Evolutionary conservation across 2,888 invertebrate genomes (phyloP).

Genomic region (Andrena chrysosceles): DNA sequence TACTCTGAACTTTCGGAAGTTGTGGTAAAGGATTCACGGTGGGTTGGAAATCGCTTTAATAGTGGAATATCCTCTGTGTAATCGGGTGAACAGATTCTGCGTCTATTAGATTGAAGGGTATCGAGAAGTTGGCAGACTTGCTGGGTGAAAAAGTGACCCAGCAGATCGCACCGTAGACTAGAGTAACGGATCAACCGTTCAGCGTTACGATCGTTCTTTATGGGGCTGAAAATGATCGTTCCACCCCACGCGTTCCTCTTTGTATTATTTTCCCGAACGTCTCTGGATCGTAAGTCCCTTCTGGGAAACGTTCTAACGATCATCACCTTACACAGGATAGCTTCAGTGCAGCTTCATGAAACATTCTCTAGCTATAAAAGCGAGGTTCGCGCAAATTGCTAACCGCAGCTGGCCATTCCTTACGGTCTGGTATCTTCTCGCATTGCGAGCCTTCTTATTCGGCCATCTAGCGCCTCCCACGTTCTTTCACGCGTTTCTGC

Average conservation of each 20-base stretch:
- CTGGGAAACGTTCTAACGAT: constrained; percentile 45
- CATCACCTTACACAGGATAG: constrained; percentile 20
- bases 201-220: constrained; percentile 42
- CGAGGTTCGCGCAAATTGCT: constrained; percentile 61
- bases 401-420: constrained; percentile 52
- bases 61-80: background rate
- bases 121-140: background rate
- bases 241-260: constrained; percentile 1
- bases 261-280: background rate
- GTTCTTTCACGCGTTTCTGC: constrained; percentile 28
- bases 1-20: background rate
- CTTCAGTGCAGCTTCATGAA: constrained; percentile 45
- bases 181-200: constrained; percentile 38
- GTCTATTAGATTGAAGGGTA: background rate
- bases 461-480: constrained; percentile 53
- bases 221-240: constrained; percentile 10
- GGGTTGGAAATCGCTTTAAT: background rate
- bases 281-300: background rate
- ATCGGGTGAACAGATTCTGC: background rate
- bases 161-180: constrained; percentile 26
- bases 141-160: constrained; percentile 29
- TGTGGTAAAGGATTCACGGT: background rate
- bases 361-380: constrained; percentile 55
- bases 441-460: constrained; percentile 42
- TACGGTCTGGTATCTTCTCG: constrained; percentile 36